Conservation (phyloP, 2,888 invertebrate genomes). For the Diplolepis rosae region DNA sequence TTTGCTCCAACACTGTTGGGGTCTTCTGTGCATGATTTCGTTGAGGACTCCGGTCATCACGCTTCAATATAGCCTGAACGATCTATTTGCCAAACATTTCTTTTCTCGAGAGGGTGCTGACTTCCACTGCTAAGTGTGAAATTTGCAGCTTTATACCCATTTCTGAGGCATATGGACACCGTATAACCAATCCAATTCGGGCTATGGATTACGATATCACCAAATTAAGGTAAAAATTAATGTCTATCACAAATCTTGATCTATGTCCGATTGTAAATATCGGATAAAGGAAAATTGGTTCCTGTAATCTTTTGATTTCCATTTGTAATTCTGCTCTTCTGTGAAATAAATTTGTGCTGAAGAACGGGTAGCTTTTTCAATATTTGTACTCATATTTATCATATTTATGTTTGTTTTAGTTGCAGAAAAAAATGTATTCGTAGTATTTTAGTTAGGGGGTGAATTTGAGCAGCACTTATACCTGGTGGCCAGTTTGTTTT, state of each 20-base stretch:
- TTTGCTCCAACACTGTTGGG: conserved; percentile 23
- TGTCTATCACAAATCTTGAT: no score
- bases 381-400: neutral
- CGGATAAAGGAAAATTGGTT: conserved; percentile 32
- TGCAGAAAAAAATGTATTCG: neutral
- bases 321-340: no score
- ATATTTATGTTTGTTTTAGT: neutral
- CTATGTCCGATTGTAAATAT: conserved; percentile 34
- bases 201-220: neutral
- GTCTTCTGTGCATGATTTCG: conserved; percentile 48
- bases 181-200: conserved; percentile 13
- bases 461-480: conserved; percentile 38
- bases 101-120: conserved; percentile 24
- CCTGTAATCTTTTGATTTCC: neutral
- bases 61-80: conserved; percentile 52
- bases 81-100: conserved; percentile 67
- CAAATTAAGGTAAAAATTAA: no score
- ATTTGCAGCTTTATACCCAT: neutral
- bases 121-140: neutral
- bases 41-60: conserved; percentile 57
- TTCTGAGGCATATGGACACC: conserved; percentile 14
- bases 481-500: conserved; percentile 54
- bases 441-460: neutral
- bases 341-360: no score
- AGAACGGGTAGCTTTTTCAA: no score